phyloP scores from a whole-genome alignment of 2,797 vertebrate species.

The Acrossocheilus fasciatus region DNA sequence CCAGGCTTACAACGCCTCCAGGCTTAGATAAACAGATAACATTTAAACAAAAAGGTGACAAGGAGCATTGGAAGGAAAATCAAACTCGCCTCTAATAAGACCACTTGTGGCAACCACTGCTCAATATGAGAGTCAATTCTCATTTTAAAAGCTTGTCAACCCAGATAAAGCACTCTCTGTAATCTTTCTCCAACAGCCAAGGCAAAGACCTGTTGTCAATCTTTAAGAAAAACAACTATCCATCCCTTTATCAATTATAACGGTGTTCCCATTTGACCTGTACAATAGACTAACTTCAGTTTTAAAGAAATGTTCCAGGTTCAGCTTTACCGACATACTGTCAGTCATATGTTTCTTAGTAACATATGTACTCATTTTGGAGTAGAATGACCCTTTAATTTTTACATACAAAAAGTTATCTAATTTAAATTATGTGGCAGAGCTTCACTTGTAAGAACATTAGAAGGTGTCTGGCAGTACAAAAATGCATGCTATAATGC shows the following conservation, averaged over 20 bases:
- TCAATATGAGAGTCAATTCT: slow-evolving; percentile 18
- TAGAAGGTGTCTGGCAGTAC: background rate
- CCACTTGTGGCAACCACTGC: background rate
- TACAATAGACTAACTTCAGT: background rate
- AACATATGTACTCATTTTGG: too few species aligned
- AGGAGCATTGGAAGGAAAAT: background rate
- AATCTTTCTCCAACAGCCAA: slow-evolving; percentile 8
- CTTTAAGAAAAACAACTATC: background rate
- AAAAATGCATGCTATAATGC: background rate
- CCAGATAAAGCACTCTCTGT: background rate
- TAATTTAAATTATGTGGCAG: background rate
- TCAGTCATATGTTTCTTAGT: background rate
- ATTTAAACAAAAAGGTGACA: slow-evolving; percentile 10
- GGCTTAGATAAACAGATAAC: slow-evolving; percentile 9
- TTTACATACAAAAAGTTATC: background rate
- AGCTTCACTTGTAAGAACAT: background rate
- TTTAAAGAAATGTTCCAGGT: background rate
- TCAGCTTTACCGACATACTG: background rate
- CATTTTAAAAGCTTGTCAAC: slow-evolving; percentile 31
- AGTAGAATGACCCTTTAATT: too few species aligned
- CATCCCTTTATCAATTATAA: slow-evolving; percentile 2
- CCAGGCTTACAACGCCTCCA: background rate
- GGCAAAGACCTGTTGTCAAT: background rate
- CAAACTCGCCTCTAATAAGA: slow-evolving; percentile 29
- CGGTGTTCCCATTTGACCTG: background rate